Base-by-base conservation (phyloP, 2,888 invertebrate species). In the Melanchra persicariae region DNA sequence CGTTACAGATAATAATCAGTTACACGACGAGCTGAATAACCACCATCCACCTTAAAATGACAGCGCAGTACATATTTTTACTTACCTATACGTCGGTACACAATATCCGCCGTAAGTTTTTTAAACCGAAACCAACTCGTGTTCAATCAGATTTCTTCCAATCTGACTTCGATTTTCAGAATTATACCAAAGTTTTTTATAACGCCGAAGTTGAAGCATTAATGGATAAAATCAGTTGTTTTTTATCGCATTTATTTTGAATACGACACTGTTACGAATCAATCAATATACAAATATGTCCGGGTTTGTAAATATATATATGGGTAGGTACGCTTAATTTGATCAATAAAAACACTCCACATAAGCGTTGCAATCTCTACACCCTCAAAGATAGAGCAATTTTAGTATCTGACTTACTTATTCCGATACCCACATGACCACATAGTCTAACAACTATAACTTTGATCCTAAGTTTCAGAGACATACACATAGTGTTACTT, bases 171-270 rank as follows among this genome's bases (percentile, higher is more conserved):
- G 34, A 76, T 57, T 24, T 57, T 79, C 24, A 40, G 37, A 71
- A 65, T 79, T 55, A 59, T 12, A 17, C 2, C 54, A 24, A 63
- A 64, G 45, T 72, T 72, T 77, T 52, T 54, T 66, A 72, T 54
- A 58, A 45, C 43, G 24, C 47, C 12, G 3, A 71, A 43, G 40
- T 59, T 26, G 52, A 34, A 63, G 43, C 45, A 30, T 49, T 49
- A 37, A 34, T 63, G 37, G 61, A 59, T 61, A 73, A 34, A 58
- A 70, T 15, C 47, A 40, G 30, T 54, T 40, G 7, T 17, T 37
- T 19, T 34, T n/a, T 24, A 54, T 30, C 1, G 9, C 4, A 10
- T 30, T 54, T 30, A 10, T 47, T 47, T 47, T 8, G 17, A 30
- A 30, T 8, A 15, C 19, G 19, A 26, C n/a, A n/a, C n/a, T n/a